These are phyloP conservation scores for Stictocephala bisonia DNA, from an alignment of 2,888 invertebrate species.

Conservation along the genomic window DNA sequence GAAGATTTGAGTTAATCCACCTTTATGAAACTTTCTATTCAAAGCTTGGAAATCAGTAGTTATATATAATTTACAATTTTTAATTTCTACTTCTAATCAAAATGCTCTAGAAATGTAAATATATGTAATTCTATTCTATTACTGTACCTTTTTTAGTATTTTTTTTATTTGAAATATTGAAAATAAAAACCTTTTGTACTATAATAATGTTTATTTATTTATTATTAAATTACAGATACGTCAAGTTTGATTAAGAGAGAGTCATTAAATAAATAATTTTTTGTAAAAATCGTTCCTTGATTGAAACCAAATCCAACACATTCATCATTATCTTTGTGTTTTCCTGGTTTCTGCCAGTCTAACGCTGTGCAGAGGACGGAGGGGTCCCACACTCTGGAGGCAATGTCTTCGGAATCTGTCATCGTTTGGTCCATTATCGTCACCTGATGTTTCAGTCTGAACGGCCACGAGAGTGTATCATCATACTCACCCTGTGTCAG, in stretches of 20 bases:
- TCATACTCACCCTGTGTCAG: constrained; percentile 62
- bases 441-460: constrained; percentile 61
- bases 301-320: constrained; percentile 67
- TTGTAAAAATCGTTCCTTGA: constrained; percentile 65
- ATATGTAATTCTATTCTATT: too few relatives aligned
- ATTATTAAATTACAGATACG: constrained; percentile 63
- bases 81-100: too few relatives aligned
- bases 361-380: constrained; percentile 62
- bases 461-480: constrained; percentile 62
- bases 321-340: constrained; percentile 61
- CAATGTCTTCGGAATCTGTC: constrained; percentile 55
- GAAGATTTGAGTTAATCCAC: constrained; percentile 31
- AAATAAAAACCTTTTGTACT: neutral
- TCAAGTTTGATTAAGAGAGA: constrained; percentile 68
- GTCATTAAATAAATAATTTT: constrained; percentile 66
- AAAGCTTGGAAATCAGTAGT: too few relatives aligned
- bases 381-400: constrained; percentile 63
- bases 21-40: constrained; percentile 1
- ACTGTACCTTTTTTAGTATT: too few relatives aligned
- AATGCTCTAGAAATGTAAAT: too few relatives aligned
- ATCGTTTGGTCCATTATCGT: constrained; percentile 59
- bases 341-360: constrained; percentile 63
- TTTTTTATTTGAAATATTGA: neutral
- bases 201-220: neutral
- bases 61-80: too few relatives aligned